phyloP scores from a whole-genome alignment of 2,888 invertebrate species.

The Dione juno region DNA sequence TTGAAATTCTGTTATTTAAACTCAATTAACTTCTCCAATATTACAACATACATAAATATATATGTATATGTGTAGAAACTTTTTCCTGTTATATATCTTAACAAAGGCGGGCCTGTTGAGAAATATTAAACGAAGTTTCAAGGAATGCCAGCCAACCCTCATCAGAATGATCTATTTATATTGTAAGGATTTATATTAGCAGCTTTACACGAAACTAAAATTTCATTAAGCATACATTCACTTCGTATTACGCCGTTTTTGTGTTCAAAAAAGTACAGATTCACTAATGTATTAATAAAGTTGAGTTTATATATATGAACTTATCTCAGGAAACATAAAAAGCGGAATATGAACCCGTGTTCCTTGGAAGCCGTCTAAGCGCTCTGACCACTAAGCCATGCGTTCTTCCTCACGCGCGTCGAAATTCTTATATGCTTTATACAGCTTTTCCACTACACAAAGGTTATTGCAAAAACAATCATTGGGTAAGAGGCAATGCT shows the following conservation, averaged over 20 bases:
- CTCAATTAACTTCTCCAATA: neutral
- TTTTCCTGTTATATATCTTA: slow-evolving; percentile 10
- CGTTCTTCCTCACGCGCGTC: too few relatives aligned
- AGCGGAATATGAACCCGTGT: too few relatives aligned
- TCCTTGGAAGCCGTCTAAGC: too few relatives aligned
- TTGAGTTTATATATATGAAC: too few relatives aligned
- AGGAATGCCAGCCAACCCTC: slow-evolving; percentile 18
- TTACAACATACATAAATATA: neutral
- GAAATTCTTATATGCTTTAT: too few relatives aligned
- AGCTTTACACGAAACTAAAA: slow-evolving; percentile 8
- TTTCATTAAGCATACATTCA: slow-evolving; percentile 5
- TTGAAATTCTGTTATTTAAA: too few relatives aligned
- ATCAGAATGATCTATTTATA: slow-evolving; percentile 21
- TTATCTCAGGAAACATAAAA: too few relatives aligned
- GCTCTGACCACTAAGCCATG: too few relatives aligned
- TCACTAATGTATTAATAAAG: too few relatives aligned
- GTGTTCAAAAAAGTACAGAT: neutral
- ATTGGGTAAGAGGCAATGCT: too few relatives aligned
- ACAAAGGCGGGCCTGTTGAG: slow-evolving; percentile 9
- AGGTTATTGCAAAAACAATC: too few relatives aligned
- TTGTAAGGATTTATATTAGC: slow-evolving; percentile 1
- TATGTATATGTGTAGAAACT: neutral
- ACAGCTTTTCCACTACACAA: too few relatives aligned
- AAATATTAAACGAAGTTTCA: slow-evolving; percentile 17
- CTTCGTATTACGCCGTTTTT: neutral